phyloP scores from a whole-genome alignment of 2,888 invertebrate species.

The Microctonus aethiopoides region DNA sequence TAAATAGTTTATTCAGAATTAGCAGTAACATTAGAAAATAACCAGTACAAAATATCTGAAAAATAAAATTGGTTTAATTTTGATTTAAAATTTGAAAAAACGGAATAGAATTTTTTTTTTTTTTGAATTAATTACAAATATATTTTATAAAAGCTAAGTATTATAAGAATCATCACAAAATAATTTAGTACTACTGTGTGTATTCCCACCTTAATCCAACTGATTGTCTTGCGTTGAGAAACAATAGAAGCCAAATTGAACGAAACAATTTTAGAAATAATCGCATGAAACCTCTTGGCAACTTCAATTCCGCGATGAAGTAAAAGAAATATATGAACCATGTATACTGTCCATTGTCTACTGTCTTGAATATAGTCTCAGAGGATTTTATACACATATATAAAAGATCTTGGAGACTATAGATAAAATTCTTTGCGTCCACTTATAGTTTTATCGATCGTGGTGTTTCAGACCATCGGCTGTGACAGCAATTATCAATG shows the following conservation, averaged over 20 bases:
- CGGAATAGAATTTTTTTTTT: neutral
- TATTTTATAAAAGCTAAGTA: neutral
- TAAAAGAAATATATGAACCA: neutral
- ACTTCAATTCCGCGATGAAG: neutral
- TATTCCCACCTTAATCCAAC: neutral
- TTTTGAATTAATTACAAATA: neutral
- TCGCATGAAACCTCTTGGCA: neutral
- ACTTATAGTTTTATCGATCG: conserved; percentile 21
- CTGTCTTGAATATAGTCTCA: neutral
- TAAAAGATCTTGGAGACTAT: neutral
- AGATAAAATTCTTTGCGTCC: neutral
- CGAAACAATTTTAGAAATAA: conserved; percentile 30
- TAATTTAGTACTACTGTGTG: neutral
- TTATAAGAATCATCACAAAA: neutral
- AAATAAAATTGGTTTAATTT: too few relatives aligned
- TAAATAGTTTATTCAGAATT: too few relatives aligned
- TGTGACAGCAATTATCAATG: conserved; percentile 47
- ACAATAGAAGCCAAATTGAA: conserved; percentile 32
- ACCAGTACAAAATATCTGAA: too few relatives aligned
- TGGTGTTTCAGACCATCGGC: conserved; percentile 23
- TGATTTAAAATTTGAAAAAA: too few relatives aligned
- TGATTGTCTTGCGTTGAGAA: neutral
- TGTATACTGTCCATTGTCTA: neutral
- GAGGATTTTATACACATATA: conserved; percentile 8
- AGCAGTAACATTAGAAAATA: too few relatives aligned